phyloP scores from a whole-genome alignment of 2,113 vertebrate species.

The Chaetura pelagica region DNA sequence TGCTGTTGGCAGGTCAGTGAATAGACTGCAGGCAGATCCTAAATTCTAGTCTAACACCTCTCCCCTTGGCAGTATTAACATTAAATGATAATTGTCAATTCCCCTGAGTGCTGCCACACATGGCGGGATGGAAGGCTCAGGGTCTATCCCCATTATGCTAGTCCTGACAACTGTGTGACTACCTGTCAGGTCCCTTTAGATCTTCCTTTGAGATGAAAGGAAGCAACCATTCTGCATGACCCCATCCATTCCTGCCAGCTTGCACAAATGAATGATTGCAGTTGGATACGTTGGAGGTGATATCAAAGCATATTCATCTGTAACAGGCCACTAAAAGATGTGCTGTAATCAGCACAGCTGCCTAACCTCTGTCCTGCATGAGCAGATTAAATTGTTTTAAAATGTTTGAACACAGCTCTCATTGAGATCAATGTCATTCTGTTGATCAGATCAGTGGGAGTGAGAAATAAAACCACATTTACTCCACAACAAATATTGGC shows the following conservation, averaged over 20 bases:
- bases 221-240: neutral
- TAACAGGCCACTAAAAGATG: neutral
- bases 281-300: fast-evolving
- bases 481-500: conserved; percentile 41
- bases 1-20: fast-evolving
- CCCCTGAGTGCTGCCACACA: neutral
- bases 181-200: fast-evolving
- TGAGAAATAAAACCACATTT: conserved; percentile 55
- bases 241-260: neutral
- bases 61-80: neutral
- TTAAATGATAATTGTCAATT: neutral
- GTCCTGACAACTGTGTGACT: fast-evolving
- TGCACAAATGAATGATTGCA: neutral
- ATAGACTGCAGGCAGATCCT: neutral
- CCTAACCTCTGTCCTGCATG: conserved; percentile 15
- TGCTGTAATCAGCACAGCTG: neutral
- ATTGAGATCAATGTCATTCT: conserved; percentile 34
- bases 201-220: neutral
- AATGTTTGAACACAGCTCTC: conserved; percentile 2
- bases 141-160: neutral
- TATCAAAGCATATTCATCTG: neutral
- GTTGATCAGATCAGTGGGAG: conserved; percentile 12
- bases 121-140: neutral
- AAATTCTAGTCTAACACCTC: neutral
- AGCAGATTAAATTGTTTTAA: conserved; percentile 32